Base-by-base conservation (phyloP, 2,113 vertebrate genomes). In the Macroglossus sobrinus region DNA sequence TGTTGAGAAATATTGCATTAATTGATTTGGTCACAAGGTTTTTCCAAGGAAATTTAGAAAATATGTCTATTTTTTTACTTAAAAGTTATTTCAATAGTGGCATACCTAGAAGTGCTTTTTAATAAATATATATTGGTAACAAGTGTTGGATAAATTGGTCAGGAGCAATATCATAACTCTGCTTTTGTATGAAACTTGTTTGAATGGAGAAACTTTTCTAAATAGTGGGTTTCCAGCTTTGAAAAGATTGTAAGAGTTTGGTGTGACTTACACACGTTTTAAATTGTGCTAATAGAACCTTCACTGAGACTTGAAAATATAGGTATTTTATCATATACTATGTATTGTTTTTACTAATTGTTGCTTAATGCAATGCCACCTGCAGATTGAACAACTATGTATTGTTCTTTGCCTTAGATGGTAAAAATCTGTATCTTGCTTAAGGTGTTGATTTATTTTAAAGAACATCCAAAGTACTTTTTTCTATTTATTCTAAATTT, bases 321-420 rank as follows among this genome's bases (percentile, higher is more conserved):
- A 84, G 16, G 2, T 68, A 89, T 91, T 89, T 93, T 93, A 92
- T 89, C 64, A 89, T 80, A 75, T 1, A 81, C 4, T 57, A 21
- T 40, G 22, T 90, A 72, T 91, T 87, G 86, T 75, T 61, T 88
- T 94, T 97, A 69, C 45, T 93, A 93, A 95, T 84, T 95, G 35
- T 28, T 94, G 30, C 33, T 55, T 92, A 80, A 81, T 71, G 43
- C 35, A 87, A 0, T 94, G 71, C 81, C 45, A 63, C 30, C 61
- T 80, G 26, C 15, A 59, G 35, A 75, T 63, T 92, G 53, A 84
- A 53, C 66, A 93, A 47, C 26, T 84, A 45, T 7, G 3, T 8
- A 4, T 68, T 91, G 33, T 71, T 96, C 43, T 86, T 45, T 89
- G 57, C 38, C 47, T 80, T 55, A n/a, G 9, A 55, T 45, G 74